phyloP scores from a whole-genome alignment of 2,113 vertebrate species.

The Sinocyclocheilus rhinocerous region DNA sequence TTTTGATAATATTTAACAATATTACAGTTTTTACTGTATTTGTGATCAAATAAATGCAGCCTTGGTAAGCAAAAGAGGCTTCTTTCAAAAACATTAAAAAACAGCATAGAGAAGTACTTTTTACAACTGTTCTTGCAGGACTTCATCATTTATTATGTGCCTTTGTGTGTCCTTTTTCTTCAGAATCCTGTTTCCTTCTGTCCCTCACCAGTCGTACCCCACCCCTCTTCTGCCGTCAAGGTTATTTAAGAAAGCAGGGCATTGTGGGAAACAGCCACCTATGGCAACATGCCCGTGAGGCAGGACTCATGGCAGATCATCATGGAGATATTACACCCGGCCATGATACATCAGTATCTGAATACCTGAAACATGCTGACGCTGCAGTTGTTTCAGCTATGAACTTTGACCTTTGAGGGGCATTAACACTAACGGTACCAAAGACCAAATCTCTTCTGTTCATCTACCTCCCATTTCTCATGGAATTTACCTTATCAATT shows the following conservation, averaged over 20 bases:
- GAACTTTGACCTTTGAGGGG: conserved; percentile 78
- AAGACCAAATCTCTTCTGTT: conserved; percentile 7
- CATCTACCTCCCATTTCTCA: conserved; percentile 16
- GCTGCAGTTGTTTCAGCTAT: conserved; percentile 71
- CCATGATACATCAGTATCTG: conserved; percentile 55
- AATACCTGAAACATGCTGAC: conserved; percentile 64
- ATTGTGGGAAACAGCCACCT: conserved; percentile 69
- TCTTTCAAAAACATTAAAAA: not conserved
- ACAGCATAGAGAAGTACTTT: not conserved
- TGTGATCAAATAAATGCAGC: not conserved
- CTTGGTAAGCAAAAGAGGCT: not conserved
- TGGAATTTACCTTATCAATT: not conserved
- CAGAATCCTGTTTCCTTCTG: conserved; percentile 91
- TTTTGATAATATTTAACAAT: not conserved
- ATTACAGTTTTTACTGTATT: not conserved
- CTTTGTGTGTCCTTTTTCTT: conserved; percentile 21
- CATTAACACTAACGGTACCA: conserved; percentile 7
- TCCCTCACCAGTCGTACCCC: conserved; percentile 84
- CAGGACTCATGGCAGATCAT: conserved; percentile 60
- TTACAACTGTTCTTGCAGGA: not conserved
- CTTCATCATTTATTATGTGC: not conserved
- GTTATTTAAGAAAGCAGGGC: conserved; percentile 83
- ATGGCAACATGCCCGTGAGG: conserved; percentile 58
- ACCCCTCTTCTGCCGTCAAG: conserved; percentile 87
- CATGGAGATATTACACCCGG: not conserved